phyloP scores from a whole-genome alignment of 2,888 invertebrate species.

The Melinaea menophilus region DNA sequence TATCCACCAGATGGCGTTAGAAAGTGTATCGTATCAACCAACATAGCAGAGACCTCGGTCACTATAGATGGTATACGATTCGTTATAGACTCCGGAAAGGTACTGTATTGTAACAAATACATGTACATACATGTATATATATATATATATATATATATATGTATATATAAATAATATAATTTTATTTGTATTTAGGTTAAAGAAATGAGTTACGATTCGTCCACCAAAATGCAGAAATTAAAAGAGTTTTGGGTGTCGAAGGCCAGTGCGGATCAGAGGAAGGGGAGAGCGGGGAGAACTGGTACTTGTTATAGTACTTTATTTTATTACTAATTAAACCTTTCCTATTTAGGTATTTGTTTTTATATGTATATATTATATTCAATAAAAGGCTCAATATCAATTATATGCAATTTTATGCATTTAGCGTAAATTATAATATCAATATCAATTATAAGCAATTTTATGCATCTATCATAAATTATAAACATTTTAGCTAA shows the following conservation, averaged over 20 bases:
- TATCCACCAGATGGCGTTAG: conserved; percentile 95
- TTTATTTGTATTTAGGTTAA: conserved; percentile 77
- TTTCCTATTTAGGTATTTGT: too few species aligned
- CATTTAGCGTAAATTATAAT: too few species aligned
- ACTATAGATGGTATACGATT: conserved; percentile 99
- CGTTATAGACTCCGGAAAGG: conserved; percentile 98
- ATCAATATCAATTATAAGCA: too few species aligned
- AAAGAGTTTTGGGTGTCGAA: conserved; percentile 98
- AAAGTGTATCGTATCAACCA: conserved; percentile 98
- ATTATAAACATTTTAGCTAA: too few species aligned
- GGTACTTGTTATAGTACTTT: conserved; percentile 53
- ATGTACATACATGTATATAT: not conserved
- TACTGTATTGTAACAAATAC: conserved; percentile 42
- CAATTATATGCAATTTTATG: too few species aligned
- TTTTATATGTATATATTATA: too few species aligned
- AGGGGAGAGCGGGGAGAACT: conserved; percentile 96
- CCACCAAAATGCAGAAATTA: conserved; percentile 91
- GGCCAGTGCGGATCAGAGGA: conserved; percentile 97
- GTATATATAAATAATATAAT: not conserved
- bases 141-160: not conserved
- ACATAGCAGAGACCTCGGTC: conserved; percentile 99
- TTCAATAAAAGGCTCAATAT: too few species aligned
- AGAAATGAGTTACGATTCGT: conserved; percentile 97
- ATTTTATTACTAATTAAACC: too few species aligned
- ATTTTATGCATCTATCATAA: too few species aligned